phyloP scores from a whole-genome alignment of 92 coral and sea anemone species.

The Heliopora coerulea region DNA sequence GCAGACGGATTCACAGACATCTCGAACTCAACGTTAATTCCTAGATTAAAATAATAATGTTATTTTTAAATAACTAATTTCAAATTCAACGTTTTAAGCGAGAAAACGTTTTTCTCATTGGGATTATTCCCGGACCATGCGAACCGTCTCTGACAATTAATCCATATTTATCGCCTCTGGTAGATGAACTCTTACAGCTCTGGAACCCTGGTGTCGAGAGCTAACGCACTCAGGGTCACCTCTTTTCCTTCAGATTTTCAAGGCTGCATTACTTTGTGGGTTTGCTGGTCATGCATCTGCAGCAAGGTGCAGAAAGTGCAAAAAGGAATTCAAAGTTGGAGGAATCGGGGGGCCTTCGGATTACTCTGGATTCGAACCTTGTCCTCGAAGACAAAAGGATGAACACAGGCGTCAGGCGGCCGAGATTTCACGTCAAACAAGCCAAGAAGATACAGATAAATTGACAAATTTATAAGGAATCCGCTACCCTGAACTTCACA shows the following conservation, averaged over 20 bases:
- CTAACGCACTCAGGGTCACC: neutral
- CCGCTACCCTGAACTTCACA: slow-evolving; percentile 41
- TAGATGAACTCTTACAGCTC: slow-evolving; percentile 45
- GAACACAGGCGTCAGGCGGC: neutral
- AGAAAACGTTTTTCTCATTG: slow-evolving; percentile 64
- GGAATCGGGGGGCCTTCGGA: neutral
- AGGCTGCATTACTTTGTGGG: slow-evolving; percentile 59
- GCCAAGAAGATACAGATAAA: neutral
- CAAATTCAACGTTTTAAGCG: slow-evolving; percentile 58
- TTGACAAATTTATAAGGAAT: slow-evolving; percentile 27
- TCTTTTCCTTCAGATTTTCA: neutral
- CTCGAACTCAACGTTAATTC: too few relatives aligned
- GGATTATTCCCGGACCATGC: slow-evolving; percentile 66
- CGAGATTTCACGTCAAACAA: neutral
- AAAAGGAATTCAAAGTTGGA: slow-evolving; percentile 6
- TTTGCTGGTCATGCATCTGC: slow-evolving; percentile 46
- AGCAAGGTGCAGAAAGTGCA: slow-evolving; percentile 65
- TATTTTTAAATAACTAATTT: too few relatives aligned
- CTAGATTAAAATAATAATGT: too few relatives aligned
- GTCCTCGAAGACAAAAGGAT: neutral
- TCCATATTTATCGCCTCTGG: slow-evolving; percentile 61
- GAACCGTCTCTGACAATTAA: slow-evolving; percentile 65
- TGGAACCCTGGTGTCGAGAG: slow-evolving; percentile 41
- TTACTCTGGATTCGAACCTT: slow-evolving; percentile 10
- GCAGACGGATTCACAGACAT: too few relatives aligned